Conservation (phyloP, 2,113 vertebrate species). For the Lanius ludovicianus region DNA sequence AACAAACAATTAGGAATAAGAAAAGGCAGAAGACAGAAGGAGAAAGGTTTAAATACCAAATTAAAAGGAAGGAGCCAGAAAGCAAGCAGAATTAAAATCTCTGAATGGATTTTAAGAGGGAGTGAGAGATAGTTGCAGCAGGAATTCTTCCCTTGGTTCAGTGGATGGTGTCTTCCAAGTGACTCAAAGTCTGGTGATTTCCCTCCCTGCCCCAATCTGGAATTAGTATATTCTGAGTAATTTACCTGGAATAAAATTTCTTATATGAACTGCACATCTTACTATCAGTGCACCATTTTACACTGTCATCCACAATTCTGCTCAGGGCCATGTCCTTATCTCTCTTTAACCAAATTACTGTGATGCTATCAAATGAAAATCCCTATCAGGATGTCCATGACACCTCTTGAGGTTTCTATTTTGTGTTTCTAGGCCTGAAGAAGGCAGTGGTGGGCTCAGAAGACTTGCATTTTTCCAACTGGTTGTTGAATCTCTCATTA, state of each 20-base stretch:
- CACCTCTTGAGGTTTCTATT: background rate
- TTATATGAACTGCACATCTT: background rate
- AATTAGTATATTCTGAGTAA: background rate
- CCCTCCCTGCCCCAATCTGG: fast-evolving
- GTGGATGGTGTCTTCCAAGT: background rate
- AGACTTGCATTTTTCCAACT: background rate
- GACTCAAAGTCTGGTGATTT: background rate
- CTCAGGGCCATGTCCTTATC: background rate
- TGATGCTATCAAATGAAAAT: background rate
- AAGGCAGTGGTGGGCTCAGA: background rate
- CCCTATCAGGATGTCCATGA: background rate
- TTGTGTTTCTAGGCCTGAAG: background rate
- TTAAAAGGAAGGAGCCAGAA: background rate
- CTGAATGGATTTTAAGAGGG: background rate
- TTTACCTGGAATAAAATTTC: background rate
- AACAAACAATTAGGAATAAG: background rate
- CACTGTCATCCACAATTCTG: background rate
- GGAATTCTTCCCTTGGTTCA: background rate
- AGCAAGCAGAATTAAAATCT: background rate
- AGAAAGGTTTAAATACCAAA: background rate
- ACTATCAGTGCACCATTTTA: background rate
- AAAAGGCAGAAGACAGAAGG: background rate
- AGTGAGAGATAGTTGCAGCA: background rate
- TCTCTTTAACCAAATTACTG: background rate
- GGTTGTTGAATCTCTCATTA: background rate